Base-by-base conservation (phyloP, 1,140 invertebrate species). In the Leptinotarsa undecemlineata region DNA sequence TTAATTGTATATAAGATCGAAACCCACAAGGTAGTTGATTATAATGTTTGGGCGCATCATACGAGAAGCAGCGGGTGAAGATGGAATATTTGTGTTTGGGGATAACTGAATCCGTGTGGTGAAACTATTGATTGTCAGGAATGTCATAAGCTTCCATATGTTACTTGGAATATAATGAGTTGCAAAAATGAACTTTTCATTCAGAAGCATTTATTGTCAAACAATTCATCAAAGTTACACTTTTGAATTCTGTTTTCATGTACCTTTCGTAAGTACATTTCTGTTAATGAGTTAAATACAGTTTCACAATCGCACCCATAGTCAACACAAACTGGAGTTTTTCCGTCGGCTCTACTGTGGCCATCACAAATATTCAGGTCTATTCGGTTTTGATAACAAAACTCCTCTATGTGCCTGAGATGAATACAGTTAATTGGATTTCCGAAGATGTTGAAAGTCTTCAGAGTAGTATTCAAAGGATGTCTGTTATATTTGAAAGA, bases 341-440 rank as follows among this genome's bases (percentile, higher is more conserved):
- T 21, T 66, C 63, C 63, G 21, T 66, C 26, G 15, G n/a, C 63
- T 23, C n/a, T 33, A 57, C n/a, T 5, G 4, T n/a, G 15, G 0
- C 4, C 1, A 66, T 66, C 63, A 66, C 63, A 66, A 23, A 19
- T 66, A 23, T 66, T 23, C 26, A 66, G n/a, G n/a, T 20, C 15
- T 4, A 66, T 66, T 17, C 4, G 20, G 26, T 66, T 66, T 66
- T 33, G 63, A 23, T 14, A 14, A 66, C 63, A 66, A 33, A 13
- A 66, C n/a, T 21, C 63, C 21, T 66, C 63, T 17, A 66, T 66
- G 26, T 23, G n/a, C 17, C 63, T 20, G 15, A 23, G 21, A 66
- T 66, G 63, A 20, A 23, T 20, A 66, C 63, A 66, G 14, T 66
- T 66, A 6, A 66, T 23, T 23, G 63, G 63, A 66, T 66, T 66